A percentile compares a stretch with the other conserved stretches of the same genome.
Conservation (phyloP, 2,113 vertebrate species). For the Halcyon senegalensis region DNA sequence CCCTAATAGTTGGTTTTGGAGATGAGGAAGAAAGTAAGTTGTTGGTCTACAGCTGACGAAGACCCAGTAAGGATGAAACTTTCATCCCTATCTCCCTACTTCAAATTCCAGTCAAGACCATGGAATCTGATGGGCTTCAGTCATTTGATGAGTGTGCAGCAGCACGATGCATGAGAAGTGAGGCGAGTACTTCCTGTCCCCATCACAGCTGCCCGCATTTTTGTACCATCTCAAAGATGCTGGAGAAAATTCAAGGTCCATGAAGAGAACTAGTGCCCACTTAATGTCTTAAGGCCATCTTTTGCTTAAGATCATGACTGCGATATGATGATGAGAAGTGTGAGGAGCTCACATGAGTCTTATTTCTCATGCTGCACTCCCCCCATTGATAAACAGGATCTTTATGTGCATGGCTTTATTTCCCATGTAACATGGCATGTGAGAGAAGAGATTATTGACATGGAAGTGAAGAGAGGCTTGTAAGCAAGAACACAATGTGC, state of each 20-base stretch:
- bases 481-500: background rate
- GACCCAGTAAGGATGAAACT: background rate
- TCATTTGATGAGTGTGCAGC: background rate
- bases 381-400: background rate
- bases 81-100: background rate
- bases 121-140: background rate
- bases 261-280: background rate
- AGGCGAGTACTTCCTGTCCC: background rate
- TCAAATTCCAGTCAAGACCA: background rate
- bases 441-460: background rate
- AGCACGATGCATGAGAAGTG: background rate
- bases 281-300: background rate
- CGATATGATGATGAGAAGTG: background rate
- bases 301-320: background rate
- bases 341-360: background rate
- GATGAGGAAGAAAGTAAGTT: background rate
- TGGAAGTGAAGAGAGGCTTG: background rate
- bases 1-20: background rate
- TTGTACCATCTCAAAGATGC: background rate
- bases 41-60: background rate
- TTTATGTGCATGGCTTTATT: background rate
- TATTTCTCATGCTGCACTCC: background rate
- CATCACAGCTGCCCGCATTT: background rate
- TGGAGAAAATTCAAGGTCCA: background rate
- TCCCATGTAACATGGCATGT: accelerated